phyloP scores from a whole-genome alignment of 2,888 invertebrate species.

The Cerastis leucographa region DNA sequence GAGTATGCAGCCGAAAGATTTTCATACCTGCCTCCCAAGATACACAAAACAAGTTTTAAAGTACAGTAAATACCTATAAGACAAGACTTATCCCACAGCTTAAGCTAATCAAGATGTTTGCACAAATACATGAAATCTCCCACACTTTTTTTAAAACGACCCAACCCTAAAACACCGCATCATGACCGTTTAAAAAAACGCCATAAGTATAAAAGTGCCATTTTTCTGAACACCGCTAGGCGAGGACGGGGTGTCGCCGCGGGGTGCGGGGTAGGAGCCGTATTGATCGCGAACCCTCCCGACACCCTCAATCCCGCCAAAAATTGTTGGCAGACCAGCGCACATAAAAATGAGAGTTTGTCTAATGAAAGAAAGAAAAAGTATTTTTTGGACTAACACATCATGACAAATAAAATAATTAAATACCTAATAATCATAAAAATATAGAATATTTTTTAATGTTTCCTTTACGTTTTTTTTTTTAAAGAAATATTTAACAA shows the following conservation, averaged over 20 bases:
- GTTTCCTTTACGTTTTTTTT: too few relatives aligned
- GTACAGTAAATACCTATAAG: background rate
- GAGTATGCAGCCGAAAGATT: background rate
- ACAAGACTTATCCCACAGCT: background rate
- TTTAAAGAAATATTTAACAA: too few relatives aligned
- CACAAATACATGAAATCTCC: background rate
- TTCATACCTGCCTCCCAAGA: background rate
- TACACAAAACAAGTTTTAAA: background rate
- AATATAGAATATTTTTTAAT: background rate
- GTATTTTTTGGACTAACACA: background rate
- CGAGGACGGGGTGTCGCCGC: conserved; percentile 68
- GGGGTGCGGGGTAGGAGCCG: conserved; percentile 67
- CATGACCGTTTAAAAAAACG: conserved; percentile 11
- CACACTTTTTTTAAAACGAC: background rate
- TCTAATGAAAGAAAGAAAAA: conserved; percentile 17
- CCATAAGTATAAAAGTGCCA: conserved; percentile 53
- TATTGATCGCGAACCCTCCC: conserved; percentile 79
- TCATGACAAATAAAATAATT: background rate
- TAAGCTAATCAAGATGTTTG: background rate
- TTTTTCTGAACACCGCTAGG: conserved; percentile 69
- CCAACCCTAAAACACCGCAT: conserved; percentile 12
- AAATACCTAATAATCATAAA: background rate
- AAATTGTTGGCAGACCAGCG: conserved; percentile 60
- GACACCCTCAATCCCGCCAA: conserved; percentile 68
- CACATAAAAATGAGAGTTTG: conserved; percentile 58